phyloP scores from a whole-genome alignment of 2,797 vertebrate species.

The Netta rufina region DNA sequence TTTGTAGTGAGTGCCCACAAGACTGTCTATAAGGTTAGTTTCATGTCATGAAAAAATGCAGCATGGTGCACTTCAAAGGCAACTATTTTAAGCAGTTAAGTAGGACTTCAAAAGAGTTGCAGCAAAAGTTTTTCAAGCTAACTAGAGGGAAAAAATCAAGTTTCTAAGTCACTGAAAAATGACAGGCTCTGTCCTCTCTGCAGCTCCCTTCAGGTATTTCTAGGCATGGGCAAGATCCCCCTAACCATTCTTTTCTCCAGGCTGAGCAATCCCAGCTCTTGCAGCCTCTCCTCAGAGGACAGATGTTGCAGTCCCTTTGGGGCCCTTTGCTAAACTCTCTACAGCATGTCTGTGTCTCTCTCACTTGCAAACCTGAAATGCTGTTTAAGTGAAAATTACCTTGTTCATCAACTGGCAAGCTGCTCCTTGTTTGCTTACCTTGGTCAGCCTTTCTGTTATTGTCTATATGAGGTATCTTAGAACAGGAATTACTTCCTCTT shows the following conservation, averaged over 20 bases:
- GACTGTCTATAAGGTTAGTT: background rate
- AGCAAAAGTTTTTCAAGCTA: background rate
- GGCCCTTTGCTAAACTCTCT: background rate
- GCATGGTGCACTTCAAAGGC: background rate
- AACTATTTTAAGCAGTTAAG: background rate
- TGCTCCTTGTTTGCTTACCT: background rate
- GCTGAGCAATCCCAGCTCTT: background rate
- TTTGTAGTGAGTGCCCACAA: background rate
- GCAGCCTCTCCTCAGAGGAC: background rate
- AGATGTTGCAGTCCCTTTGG: background rate
- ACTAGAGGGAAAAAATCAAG: background rate
- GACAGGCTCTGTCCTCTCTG: background rate
- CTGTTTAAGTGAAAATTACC: conserved; percentile 11
- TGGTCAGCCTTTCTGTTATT: background rate
- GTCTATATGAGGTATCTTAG: background rate
- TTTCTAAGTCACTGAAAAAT: background rate
- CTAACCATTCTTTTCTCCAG: background rate
- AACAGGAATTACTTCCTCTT: background rate
- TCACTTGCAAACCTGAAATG: background rate
- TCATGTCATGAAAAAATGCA: background rate
- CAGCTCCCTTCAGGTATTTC: background rate
- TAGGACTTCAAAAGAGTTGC: background rate
- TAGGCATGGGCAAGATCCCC: background rate
- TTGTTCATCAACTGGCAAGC: background rate
- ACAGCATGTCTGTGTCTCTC: background rate